Evolutionary conservation across 2,888 invertebrate species (phyloP).

Genomic region (Folsomia manolachei): DNA sequence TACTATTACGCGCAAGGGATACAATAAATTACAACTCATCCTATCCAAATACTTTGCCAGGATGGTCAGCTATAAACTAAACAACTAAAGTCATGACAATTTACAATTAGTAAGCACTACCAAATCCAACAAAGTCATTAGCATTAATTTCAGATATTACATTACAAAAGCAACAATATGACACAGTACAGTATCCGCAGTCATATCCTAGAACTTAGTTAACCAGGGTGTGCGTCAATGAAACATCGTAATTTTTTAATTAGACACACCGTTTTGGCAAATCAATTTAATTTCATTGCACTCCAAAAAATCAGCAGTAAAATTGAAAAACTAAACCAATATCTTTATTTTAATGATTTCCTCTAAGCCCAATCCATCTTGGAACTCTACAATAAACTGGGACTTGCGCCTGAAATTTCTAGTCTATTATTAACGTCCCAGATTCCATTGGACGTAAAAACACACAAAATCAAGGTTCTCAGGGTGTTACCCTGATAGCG

Average conservation of each 20-base stretch:
- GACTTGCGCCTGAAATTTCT: too few relatives aligned
- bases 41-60: neutral
- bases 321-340: neutral
- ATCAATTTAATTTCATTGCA: neutral
- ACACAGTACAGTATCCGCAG: neutral
- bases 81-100: neutral
- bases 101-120: conserved; percentile 6
- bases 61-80: neutral
- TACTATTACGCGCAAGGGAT: neutral
- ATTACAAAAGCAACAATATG: neutral
- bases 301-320: too few relatives aligned
- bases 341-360: neutral
- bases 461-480: neutral
- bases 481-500: neutral
- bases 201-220: neutral
- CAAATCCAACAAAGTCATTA: neutral
- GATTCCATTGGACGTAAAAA: neutral
- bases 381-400: neutral
- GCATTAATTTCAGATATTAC: neutral
- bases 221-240: too few relatives aligned
- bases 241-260: neutral
- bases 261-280: neutral
- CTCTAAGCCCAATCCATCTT: neutral
- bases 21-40: neutral
- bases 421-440: neutral